A percentile compares a stretch with the other conserved stretches of the same genome.
Conservation (phyloP, 2,113 vertebrate genomes). For the Galbula dea region DNA sequence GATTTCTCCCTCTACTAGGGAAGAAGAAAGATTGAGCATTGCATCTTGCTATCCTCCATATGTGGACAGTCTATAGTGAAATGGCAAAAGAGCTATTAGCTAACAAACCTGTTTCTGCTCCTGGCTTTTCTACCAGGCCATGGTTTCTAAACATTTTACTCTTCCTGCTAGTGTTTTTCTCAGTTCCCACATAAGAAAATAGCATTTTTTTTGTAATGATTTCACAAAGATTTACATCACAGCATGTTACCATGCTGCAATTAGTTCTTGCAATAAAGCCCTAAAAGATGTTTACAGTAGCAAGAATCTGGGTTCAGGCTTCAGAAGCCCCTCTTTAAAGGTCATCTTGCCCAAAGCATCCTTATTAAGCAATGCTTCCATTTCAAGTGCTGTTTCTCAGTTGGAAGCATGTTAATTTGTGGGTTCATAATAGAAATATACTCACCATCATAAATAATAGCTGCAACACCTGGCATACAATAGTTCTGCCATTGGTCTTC, state of each 20-base stretch:
- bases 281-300: neutral
- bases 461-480: neutral
- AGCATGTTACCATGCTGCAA: neutral
- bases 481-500: neutral
- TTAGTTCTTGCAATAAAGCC: neutral
- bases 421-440: neutral
- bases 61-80: neutral
- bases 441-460: neutral
- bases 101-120: neutral
- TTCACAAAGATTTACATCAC: neutral
- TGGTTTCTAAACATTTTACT: neutral
- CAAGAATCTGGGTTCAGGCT: neutral
- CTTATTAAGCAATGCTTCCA: neutral
- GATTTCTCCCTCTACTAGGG: neutral
- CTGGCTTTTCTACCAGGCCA: neutral
- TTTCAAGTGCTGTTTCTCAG: neutral
- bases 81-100: neutral
- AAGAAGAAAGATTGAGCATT: neutral
- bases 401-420: neutral
- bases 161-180: neutral
- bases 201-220: neutral
- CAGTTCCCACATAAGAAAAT: neutral
- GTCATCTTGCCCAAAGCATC: neutral
- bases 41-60: neutral
- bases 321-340: neutral